phyloP scores from a whole-genome alignment of 2,113 vertebrate species.

The Actenoides hombroni region DNA sequence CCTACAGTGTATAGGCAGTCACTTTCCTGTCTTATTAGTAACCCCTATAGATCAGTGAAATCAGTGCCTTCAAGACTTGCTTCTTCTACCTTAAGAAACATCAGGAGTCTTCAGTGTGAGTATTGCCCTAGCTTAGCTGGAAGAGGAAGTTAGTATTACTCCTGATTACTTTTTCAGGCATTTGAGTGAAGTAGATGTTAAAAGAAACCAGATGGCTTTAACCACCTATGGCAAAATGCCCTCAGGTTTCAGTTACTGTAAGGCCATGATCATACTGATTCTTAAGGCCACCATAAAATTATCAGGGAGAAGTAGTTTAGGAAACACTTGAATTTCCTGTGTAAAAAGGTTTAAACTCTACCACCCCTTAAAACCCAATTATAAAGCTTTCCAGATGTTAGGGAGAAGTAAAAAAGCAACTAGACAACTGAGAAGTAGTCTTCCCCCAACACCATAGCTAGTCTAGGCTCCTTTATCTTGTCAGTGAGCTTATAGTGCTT shows the following conservation, averaged over 20 bases:
- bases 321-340: not conserved
- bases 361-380: not conserved
- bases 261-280: not conserved
- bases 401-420: not conserved
- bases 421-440: not conserved
- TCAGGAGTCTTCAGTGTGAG: not conserved
- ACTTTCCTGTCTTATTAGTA: not conserved
- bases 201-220: not conserved
- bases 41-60: not conserved
- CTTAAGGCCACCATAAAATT: not conserved
- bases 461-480: not conserved
- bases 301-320: not conserved
- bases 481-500: not conserved
- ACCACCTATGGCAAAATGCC: not conserved
- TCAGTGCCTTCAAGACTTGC: not conserved
- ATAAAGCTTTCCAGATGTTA: not conserved
- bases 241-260: not conserved
- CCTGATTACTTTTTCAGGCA: not conserved
- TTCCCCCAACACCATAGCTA: not conserved
- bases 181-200: not conserved
- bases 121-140: not conserved
- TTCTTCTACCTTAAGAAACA: not conserved
- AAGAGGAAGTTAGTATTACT: not conserved
- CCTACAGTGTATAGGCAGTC: rapidly evolving
- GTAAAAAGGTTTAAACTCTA: not conserved